phyloP scores from a whole-genome alignment of 2,797 vertebrate species.

The Lepus oiostolus region DNA sequence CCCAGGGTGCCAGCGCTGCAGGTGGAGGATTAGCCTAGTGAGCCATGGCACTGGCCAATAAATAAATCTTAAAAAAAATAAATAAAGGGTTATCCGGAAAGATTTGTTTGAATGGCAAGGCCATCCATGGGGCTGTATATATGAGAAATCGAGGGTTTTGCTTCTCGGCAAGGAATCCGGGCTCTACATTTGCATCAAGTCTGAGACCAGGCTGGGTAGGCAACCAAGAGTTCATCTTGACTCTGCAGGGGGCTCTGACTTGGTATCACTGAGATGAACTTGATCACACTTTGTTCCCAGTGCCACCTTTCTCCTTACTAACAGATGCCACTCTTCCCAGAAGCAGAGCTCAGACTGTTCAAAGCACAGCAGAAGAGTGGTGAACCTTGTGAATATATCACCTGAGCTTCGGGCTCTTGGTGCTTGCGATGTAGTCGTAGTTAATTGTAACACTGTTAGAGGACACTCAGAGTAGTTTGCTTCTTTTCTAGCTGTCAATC shows the following conservation, averaged over 20 bases:
- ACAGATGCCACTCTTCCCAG: background rate
- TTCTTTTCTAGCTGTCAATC: constrained; percentile 35
- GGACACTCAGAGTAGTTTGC: background rate
- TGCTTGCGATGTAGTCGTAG: background rate
- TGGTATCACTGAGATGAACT: constrained; percentile 1
- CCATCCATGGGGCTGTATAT: background rate
- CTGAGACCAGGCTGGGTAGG: constrained; percentile 15
- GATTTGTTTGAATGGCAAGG: constrained; percentile 33
- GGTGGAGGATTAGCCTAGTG: too few species aligned
- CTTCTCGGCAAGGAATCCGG: constrained; percentile 19
- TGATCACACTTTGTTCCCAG: constrained; percentile 11
- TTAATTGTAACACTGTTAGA: constrained; percentile 2
- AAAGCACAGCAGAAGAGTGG: background rate
- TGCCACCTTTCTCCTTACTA: background rate
- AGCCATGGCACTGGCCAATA: too few species aligned
- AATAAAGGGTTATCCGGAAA: background rate
- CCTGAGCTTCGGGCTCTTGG: background rate
- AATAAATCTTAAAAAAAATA: too few species aligned
- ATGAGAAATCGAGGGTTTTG: background rate
- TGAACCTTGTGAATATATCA: constrained; percentile 10
- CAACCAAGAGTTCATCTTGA: background rate
- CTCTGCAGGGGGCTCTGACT: constrained; percentile 2
- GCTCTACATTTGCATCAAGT: background rate
- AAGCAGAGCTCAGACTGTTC: background rate
- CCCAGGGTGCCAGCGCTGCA: too few species aligned